Evolutionary conservation across 2,113 vertebrate genomes (phyloP).

Genomic region (Corydoras maculifer): DNA sequence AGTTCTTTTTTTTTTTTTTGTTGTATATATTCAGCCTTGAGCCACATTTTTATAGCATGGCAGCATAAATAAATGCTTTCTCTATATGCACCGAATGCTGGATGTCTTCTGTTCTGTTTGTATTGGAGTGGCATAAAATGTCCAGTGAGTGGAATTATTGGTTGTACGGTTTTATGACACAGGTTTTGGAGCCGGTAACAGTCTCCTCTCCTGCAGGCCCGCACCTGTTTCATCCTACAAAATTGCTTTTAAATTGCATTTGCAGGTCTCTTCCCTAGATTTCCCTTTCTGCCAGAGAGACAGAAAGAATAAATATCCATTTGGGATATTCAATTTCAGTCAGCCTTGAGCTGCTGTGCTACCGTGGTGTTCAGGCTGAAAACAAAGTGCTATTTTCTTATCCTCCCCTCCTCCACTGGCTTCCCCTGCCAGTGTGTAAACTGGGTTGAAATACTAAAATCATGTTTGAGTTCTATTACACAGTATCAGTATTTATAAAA

Average conservation of each 20-base stretch:
- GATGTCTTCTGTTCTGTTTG: background rate
- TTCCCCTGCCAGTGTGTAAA: background rate
- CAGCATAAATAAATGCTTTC: too few relatives aligned
- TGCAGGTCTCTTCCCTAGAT: constrained; percentile 33
- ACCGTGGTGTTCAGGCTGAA: constrained; percentile 11
- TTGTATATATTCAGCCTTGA: too few relatives aligned
- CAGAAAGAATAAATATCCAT: constrained; percentile 41
- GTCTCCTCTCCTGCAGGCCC: constrained; percentile 33
- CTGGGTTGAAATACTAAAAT: background rate
- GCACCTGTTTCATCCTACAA: constrained; percentile 40
- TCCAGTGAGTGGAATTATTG: constrained; percentile 18
- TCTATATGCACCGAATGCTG: background rate
- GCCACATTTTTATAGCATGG: too few relatives aligned
- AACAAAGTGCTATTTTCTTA: background rate
- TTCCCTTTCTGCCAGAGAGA: constrained; percentile 23
- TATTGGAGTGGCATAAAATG: constrained; percentile 5
- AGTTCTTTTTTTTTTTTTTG: too few relatives aligned
- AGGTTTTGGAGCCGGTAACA: constrained; percentile 24
- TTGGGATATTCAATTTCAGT: constrained; percentile 42
- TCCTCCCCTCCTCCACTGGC: background rate
- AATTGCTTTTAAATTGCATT: constrained; percentile 51
- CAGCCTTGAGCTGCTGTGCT: constrained; percentile 17
- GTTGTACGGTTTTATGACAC: constrained; percentile 34
- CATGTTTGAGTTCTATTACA: background rate
- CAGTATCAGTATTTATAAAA: background rate